Conservation (phyloP, 2,797 vertebrate species). For the Rhinichthys osculus region DNA sequence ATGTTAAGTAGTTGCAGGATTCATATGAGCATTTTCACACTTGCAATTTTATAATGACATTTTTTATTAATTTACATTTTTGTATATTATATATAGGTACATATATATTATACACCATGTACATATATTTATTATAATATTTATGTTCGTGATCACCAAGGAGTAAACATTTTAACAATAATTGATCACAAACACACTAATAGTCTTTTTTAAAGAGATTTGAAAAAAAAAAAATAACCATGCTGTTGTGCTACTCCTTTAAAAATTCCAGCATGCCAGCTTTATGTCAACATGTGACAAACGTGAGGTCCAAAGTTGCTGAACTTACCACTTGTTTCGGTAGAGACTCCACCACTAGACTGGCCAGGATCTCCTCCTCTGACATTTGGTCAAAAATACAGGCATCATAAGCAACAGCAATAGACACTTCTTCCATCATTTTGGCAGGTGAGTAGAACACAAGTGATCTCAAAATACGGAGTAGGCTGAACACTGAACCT, state of each 20-base stretch:
- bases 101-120: not conserved
- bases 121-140: not conserved
- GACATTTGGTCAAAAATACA: slow-evolving; percentile 83
- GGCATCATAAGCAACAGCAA: slow-evolving; percentile 82
- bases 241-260: not conserved
- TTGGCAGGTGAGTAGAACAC: slow-evolving; percentile 54
- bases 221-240: not conserved
- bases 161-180: not conserved
- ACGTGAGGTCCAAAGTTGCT: slow-evolving; percentile 19
- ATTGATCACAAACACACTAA: not conserved
- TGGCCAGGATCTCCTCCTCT: slow-evolving; percentile 88
- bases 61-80: no score
- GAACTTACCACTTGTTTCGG: slow-evolving; percentile 75
- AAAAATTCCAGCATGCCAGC: slow-evolving; percentile 5
- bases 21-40: no score
- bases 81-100: not conserved
- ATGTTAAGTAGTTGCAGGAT: not conserved
- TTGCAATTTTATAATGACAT: not conserved
- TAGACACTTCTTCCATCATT: slow-evolving; percentile 94
- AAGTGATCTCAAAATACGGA: slow-evolving; percentile 16
- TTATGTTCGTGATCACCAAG: not conserved
- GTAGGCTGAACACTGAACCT: not conserved
- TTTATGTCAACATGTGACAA: not conserved
- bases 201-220: not conserved
- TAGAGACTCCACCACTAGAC: slow-evolving; percentile 83